Base-by-base conservation (phyloP, 2,888 invertebrate species). In the Xiphydria camelus region DNA sequence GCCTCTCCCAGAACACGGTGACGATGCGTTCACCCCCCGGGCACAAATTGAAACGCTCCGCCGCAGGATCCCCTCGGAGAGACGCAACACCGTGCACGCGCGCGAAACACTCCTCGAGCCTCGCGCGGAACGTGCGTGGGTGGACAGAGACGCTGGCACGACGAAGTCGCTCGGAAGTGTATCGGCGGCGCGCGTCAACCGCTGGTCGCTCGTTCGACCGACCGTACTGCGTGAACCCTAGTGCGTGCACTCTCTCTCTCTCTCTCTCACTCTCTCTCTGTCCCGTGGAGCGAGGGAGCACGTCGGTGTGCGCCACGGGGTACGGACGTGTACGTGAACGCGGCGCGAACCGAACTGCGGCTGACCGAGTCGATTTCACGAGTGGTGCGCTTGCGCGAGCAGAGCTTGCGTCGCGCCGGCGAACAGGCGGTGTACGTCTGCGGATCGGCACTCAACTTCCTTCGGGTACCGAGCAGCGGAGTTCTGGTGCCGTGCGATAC, bases 61-160 rank as follows among this genome's bases (percentile, higher is more conserved):
- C n/a, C n/a, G n/a, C n/a, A n/a, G n/a, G n/a, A n/a, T n/a, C n/a
- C n/a, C n/a, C n/a, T n/a, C n/a, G n/a, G n/a, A n/a, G n/a, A n/a
- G n/a, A n/a, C n/a, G n/a, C n/a, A n/a, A n/a, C n/a, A n/a, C n/a
- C n/a, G n/a, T n/a, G n/a, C n/a, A n/a, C n/a, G n/a, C n/a, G n/a
- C n/a, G n/a, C n/a, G n/a, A n/a, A n/a, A n/a, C 10, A 34, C 10
- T 6, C 15, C 10, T 34, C 18, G 6, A 7, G n/a, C 17, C n/a
- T 34, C 4, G n/a, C 14, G 10, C 15, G 6, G 1, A 6, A 10
- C 15, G 15, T 19, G 9, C 43, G 37, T 39, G 43, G 43, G 18
- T 23, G 23, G 31, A 44, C 43, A 44, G 38, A n/a, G n/a, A 38
- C 38, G 43, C 31, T 22, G 32, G 38, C 38, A 44, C 29, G 10